Base-by-base conservation (phyloP, 1,140 invertebrate species). In the Zaprionus ornatus region DNA sequence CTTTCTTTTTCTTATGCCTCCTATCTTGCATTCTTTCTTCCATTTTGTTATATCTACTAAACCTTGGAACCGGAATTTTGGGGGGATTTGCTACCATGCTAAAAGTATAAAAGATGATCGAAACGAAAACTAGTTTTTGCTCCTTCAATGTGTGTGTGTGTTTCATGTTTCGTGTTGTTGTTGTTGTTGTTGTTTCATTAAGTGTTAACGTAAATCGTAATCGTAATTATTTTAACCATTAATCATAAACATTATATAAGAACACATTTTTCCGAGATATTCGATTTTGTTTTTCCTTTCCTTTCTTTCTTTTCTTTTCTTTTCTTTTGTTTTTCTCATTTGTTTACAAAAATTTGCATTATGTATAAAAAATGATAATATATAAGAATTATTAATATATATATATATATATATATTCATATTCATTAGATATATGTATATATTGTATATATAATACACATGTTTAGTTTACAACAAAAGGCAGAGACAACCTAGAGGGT, bases 211-310 rank as follows among this genome's bases (percentile, higher is more conserved):
- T 84, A 84, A 85, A 67, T 40, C 64, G 66, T 84, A 85, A 82
- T 86, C 79, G 75, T 85, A 85, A 81, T 84, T 81, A 81, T 86
- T 86, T 86, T 84, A 85, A 86, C 75, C 74, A 86, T 74, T 87
- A 79, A 86, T 86, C 71, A 87, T 87, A 87, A 87, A 21, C 45
- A 50, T 83, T 87, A 80, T 87, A 77, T 87, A 87, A 88, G 85
- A 88, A 88, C 85, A 88, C 85, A 88, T 88, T 88, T 74, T 88
- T 88, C 85, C 85, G 85, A 88, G 85, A 90, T 88, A 88, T 88
- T 88, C 85, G 85, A 88, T 88, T 84, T 84, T 73, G 65, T 77
- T 82, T 64, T 75, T 87, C 57, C 62, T 55, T 45, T 61, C 29
- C 2, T 29, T 29, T 29, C 29, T 48, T 55, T 21, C 17, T 13